Percentiles rank a stretch among this genome's conserved stretches.
phyloP scores from a whole-genome alignment of 1,140 invertebrate genomes.

The Mizuhopecten yessoensis region DNA sequence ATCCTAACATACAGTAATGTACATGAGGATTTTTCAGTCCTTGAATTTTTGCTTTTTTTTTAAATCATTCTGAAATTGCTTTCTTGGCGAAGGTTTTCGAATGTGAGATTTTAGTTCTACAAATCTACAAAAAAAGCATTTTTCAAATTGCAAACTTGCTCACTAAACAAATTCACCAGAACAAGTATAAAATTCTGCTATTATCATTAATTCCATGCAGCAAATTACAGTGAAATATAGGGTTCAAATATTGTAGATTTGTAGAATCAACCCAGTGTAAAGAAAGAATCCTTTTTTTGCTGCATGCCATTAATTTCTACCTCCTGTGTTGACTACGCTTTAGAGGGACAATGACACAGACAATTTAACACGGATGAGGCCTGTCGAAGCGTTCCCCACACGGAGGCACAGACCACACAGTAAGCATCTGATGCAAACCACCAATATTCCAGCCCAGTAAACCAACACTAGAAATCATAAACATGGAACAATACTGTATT shows the following conservation, averaged over 20 bases:
- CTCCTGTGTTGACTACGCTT: neutral
- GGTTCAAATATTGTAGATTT: too few species aligned
- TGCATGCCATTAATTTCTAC: neutral
- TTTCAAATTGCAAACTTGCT: neutral
- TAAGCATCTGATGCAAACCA: neutral
- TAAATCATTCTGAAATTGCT: too few species aligned
- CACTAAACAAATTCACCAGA: neutral
- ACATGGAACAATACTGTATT: too few species aligned
- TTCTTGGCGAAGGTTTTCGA: neutral
- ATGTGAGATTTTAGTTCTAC: neutral
- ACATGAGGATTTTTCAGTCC: too few species aligned
- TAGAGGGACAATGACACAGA: constrained; percentile 17
- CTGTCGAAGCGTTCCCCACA: neutral
- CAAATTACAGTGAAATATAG: too few species aligned
- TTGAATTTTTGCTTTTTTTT: too few species aligned
- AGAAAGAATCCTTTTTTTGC: too few species aligned
- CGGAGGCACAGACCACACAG: neutral
- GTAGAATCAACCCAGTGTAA: neutral
- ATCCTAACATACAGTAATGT: too few species aligned
- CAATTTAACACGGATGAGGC: constrained; percentile 11
- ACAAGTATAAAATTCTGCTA: too few species aligned
- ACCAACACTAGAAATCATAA: neutral
- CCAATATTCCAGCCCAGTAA: neutral
- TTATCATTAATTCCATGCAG: too few species aligned
- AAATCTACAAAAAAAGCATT: neutral